Evolutionary conservation across 2,113 vertebrate species (phyloP).

Genomic region (Recurvirostra avosetta): DNA sequence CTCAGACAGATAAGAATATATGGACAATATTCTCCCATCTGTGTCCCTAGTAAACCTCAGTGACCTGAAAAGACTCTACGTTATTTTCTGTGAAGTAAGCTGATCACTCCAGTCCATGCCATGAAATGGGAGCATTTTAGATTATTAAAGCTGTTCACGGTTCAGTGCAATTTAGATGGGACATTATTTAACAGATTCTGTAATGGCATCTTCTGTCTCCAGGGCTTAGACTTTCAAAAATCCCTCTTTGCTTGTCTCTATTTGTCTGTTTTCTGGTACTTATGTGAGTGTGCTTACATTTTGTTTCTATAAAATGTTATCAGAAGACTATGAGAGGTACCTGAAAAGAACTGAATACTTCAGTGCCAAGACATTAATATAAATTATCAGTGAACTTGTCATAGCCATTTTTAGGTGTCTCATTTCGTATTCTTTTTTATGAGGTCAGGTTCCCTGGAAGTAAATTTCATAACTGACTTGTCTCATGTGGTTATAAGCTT

Average conservation of each 20-base stretch:
- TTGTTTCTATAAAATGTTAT: neutral
- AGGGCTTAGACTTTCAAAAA: neutral
- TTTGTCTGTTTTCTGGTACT: neutral
- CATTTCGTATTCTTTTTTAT: neutral
- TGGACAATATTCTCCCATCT: neutral
- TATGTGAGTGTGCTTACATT: neutral
- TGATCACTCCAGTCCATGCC: neutral
- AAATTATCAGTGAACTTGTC: neutral
- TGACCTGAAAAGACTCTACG: neutral
- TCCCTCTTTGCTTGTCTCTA: neutral
- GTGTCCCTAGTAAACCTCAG: neutral
- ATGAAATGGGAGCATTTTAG: neutral
- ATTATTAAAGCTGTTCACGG: neutral
- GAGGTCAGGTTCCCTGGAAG: neutral
- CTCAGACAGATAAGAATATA: neutral
- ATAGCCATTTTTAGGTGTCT: neutral
- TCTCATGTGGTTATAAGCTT: neutral
- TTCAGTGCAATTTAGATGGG: neutral
- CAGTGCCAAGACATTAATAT: neutral
- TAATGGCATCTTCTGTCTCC: neutral
- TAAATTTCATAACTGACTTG: neutral
- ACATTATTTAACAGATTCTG: neutral
- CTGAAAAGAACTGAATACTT: neutral
- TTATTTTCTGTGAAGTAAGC: neutral
- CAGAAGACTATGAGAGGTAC: neutral